Conservation (phyloP, 2,113 vertebrate species). For the Heterotis niloticus region DNA sequence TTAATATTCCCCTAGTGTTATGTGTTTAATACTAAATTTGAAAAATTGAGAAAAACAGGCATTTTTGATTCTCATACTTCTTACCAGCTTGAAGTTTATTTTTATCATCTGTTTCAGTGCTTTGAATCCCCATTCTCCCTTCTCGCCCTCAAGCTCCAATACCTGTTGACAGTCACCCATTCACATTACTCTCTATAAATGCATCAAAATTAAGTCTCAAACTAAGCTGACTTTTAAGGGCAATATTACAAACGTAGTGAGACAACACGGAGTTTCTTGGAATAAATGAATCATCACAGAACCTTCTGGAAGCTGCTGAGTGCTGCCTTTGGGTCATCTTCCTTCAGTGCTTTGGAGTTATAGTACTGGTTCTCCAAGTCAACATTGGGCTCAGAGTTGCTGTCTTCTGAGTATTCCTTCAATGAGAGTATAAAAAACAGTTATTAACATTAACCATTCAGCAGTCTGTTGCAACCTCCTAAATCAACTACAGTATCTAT, state of each 20-base stretch:
- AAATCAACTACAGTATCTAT: neutral
- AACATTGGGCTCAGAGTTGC: conserved; percentile 98
- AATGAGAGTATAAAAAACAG: conserved; percentile 11
- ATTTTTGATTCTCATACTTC: conserved; percentile 5
- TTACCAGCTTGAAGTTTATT: conserved; percentile 99
- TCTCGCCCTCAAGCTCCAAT: conserved; percentile 96
- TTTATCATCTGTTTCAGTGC: conserved; percentile 99
- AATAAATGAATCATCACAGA: neutral
- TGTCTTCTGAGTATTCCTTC: conserved; percentile 98
- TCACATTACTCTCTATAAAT: too few species aligned
- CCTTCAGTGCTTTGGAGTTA: conserved; percentile 98
- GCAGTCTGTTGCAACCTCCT: too few species aligned
- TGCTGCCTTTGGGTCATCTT: conserved; percentile 97
- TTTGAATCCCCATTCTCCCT: conserved; percentile 99
- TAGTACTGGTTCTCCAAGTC: conserved; percentile 99
- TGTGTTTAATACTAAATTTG: neutral
- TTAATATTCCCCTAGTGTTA: neutral
- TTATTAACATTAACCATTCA: conserved; percentile 5
- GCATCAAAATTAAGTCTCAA: too few species aligned
- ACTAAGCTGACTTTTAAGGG: neutral
- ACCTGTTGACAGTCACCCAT: conserved; percentile 65
- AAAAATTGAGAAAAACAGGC: neutral
- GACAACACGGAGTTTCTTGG: neutral
- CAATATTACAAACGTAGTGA: neutral
- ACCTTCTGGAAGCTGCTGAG: conserved; percentile 99